These are phyloP conservation scores for Clarias batrachus DNA, from an alignment of 2,113 vertebrate species.

Conservation along the genomic window DNA sequence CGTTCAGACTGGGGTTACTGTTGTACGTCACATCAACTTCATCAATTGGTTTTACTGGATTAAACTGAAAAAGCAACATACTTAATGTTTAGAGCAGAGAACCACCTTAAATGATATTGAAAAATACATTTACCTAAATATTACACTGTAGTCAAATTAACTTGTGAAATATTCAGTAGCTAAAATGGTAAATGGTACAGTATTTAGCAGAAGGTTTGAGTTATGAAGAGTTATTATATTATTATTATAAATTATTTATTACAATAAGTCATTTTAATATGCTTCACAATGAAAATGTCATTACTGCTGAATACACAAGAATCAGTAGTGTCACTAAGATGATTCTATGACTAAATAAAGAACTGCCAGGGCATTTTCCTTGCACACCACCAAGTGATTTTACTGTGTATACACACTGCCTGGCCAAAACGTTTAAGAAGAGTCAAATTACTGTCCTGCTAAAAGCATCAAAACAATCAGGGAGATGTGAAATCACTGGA, in stretches of 20 bases:
- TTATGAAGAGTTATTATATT: not conserved
- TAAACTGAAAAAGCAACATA: conserved; percentile 21
- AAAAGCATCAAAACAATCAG: too few species aligned
- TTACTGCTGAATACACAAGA: not conserved
- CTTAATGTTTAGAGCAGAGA: not conserved
- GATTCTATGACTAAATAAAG: not conserved
- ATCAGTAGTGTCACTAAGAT: not conserved
- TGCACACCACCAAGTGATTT: not conserved
- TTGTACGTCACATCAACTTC: not conserved
- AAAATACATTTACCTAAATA: not conserved
- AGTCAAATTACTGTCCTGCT: too few species aligned
- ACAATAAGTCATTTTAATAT: not conserved
- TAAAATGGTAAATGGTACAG: not conserved
- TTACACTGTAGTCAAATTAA: not conserved
- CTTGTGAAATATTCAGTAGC: not conserved
- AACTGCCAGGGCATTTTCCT: not conserved
- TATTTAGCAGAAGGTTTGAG: not conserved
- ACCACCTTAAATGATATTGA: too few species aligned
- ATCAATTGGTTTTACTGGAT: not conserved
- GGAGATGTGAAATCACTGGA: too few species aligned
- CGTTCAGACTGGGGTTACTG: not conserved
- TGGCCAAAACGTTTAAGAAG: too few species aligned
- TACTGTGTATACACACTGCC: not conserved
- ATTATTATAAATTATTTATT: not conserved
- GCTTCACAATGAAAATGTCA: not conserved